phyloP scores from a whole-genome alignment of 92 coral and sea anemone genomes.

The Zoanthus solanderi region DNA sequence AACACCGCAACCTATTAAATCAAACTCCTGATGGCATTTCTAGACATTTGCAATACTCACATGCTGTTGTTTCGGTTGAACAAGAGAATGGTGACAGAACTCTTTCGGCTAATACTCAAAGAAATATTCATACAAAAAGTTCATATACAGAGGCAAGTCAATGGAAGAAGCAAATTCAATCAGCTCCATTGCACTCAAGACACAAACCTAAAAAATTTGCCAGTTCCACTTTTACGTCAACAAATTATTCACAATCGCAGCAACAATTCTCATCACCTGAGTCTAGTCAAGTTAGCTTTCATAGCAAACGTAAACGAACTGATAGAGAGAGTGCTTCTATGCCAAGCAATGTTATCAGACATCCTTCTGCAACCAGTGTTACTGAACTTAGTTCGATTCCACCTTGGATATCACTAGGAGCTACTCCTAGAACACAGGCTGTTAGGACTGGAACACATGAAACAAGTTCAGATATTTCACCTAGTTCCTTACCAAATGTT shows the following conservation, averaged over 20 bases:
- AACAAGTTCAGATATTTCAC: neutral
- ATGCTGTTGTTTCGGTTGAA: conserved; percentile 5
- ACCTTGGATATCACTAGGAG: conserved; percentile 22
- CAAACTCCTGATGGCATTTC: conserved; percentile 30
- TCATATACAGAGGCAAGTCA: neutral
- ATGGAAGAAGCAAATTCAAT: conserved; percentile 2
- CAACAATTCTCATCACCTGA: conserved; percentile 7
- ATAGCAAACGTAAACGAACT: conserved; percentile 22
- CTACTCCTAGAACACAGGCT: neutral
- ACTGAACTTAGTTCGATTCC: conserved; percentile 18
- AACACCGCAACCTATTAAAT: neutral
- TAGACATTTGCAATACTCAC: conserved; percentile 34
- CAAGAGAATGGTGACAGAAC: neutral
- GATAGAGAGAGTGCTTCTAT: conserved; percentile 1
- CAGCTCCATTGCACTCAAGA: conserved; percentile 12
- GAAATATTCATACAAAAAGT: neutral
- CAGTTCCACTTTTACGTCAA: conserved; percentile 17
- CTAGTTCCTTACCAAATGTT: neutral
- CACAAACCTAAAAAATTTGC: neutral
- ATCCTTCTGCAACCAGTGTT: conserved; percentile 6
- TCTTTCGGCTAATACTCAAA: neutral
- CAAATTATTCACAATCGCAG: conserved; percentile 4
- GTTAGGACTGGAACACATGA: neutral
- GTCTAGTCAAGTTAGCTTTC: neutral
- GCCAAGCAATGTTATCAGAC: neutral